These are phyloP conservation scores for Centrocercus urophasianus DNA, from an alignment of 2,113 vertebrate species.

Conservation along the genomic window DNA sequence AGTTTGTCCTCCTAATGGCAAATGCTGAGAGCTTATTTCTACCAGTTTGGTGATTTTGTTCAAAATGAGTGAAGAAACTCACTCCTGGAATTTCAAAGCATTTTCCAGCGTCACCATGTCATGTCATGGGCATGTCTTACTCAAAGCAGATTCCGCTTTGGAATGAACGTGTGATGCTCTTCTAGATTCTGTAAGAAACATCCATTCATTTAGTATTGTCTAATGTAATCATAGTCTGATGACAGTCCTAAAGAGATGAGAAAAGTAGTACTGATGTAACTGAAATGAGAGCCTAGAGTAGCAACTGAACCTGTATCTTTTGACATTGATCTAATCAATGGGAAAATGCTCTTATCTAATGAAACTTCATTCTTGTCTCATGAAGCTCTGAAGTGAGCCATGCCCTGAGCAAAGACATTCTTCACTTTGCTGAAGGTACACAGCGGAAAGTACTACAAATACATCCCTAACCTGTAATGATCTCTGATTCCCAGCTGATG, in stretches of 20 bases:
- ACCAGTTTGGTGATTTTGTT: neutral
- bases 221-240: neutral
- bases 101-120: neutral
- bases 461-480: neutral
- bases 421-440: neutral
- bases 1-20: conserved; percentile 8
- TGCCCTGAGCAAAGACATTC: neutral
- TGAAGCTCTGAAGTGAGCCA: neutral
- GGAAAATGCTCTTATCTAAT: neutral
- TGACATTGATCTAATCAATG: neutral
- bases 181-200: neutral
- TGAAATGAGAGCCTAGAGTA: neutral
- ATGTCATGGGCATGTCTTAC: neutral
- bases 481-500: neutral
- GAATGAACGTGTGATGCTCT: neutral
- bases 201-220: neutral
- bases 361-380: neutral
- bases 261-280: neutral
- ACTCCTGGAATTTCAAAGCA: neutral
- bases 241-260: neutral
- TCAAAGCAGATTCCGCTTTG: neutral
- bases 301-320: neutral
- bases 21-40: neutral
- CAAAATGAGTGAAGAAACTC: neutral
- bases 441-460: neutral